Percentiles rank a stretch among this genome's conserved stretches.
phyloP scores from a whole-genome alignment of 2,113 vertebrate genomes.

The Struthidea cinerea region DNA sequence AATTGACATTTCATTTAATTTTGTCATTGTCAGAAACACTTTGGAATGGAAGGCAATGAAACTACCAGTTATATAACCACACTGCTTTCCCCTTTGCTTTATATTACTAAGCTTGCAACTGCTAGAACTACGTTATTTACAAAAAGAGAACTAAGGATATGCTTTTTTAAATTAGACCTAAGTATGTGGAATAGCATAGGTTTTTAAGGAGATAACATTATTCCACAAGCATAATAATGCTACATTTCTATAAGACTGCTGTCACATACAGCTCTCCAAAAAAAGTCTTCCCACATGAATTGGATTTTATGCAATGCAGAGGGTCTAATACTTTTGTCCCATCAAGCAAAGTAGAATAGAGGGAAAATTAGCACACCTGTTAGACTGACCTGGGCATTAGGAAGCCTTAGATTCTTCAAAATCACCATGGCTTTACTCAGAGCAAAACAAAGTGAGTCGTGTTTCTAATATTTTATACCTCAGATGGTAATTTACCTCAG shows the following conservation, averaged over 20 bases:
- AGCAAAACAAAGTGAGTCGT: not conserved
- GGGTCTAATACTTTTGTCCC: not conserved
- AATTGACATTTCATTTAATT: constrained; percentile 4
- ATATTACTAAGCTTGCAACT: not conserved
- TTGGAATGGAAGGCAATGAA: not conserved
- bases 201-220: not conserved
- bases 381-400: not conserved
- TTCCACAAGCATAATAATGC: not conserved
- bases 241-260: not conserved
- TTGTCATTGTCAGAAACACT: not conserved
- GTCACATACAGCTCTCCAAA: not conserved
- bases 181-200: not conserved
- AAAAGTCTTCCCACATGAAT: not conserved
- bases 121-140: not conserved
- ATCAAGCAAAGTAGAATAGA: not conserved
- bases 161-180: not conserved
- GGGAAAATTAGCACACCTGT: not conserved
- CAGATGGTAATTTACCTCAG: not conserved
- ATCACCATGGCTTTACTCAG: not conserved
- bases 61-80: not conserved
- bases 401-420: not conserved
- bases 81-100: not conserved
- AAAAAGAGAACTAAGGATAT: not conserved
- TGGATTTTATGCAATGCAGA: not conserved
- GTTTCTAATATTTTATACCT: not conserved